phyloP scores from a whole-genome alignment of 2,797 vertebrate species.

The Potorous gilbertii region DNA sequence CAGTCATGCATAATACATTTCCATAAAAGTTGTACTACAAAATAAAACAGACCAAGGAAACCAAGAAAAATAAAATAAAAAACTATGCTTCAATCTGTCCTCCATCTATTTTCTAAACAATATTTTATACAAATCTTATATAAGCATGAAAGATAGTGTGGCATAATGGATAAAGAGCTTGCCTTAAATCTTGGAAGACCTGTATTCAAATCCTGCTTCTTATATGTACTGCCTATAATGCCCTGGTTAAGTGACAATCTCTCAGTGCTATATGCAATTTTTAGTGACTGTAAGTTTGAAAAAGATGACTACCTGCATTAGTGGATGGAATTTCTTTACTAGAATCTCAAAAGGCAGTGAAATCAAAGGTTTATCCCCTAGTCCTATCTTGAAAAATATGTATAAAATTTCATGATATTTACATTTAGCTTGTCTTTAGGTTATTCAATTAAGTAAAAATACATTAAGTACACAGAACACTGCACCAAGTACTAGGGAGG shows the following conservation, averaged over 20 bases:
- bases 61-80: neutral
- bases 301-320: neutral
- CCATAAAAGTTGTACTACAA: neutral
- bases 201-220: neutral
- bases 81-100: neutral
- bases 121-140: neutral
- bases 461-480: neutral
- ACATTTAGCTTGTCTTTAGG: neutral
- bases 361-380: neutral
- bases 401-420: neutral
- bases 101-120: neutral
- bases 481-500: neutral
- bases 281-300: neutral
- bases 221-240: neutral
- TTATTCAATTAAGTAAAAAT: neutral
- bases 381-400: neutral
- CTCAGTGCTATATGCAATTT: neutral
- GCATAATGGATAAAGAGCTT: neutral
- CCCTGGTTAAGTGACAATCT: neutral
- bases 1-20: neutral
- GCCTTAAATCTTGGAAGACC: neutral
- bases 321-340: too few relatives aligned
- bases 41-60: neutral
- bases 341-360: neutral
- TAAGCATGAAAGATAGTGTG: neutral